Evolutionary conservation across 2,888 invertebrate genomes (phyloP).

Genomic region (Parnassius orleans): DNA sequence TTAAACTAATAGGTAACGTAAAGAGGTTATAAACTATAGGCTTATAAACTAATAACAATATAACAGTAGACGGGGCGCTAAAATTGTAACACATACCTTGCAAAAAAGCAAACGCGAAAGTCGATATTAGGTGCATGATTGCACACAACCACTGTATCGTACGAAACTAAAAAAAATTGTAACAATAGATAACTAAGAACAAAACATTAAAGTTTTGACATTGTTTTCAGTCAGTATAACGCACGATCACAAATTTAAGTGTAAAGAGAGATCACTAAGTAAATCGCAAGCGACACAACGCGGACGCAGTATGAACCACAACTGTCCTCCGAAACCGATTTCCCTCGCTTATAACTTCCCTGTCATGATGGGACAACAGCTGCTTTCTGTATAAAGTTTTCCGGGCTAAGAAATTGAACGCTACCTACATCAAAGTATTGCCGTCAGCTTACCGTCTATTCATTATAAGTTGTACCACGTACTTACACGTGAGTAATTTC

Average conservation of each 20-base stretch:
- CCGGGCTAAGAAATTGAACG: slow-evolving; percentile 37
- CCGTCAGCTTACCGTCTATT: background rate
- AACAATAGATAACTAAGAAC: background rate
- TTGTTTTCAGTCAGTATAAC: slow-evolving; percentile 7
- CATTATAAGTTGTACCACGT: background rate
- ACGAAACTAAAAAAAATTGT: background rate
- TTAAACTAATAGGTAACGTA: too few relatives aligned
- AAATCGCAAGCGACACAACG: slow-evolving; percentile 36
- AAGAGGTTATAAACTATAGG: too few relatives aligned
- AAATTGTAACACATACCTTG: slow-evolving; percentile 52
- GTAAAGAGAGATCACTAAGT: background rate
- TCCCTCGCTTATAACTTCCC: slow-evolving; percentile 64
- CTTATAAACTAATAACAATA: too few relatives aligned
- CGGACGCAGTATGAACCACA: slow-evolving; percentile 45
- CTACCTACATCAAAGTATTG: slow-evolving; percentile 33
- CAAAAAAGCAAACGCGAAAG: slow-evolving; percentile 50
- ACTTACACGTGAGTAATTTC: background rate
- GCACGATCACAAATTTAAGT: background rate
- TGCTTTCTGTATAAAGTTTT: slow-evolving; percentile 59
- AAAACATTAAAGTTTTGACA: slow-evolving; percentile 3
- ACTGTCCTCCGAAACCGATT: slow-evolving; percentile 54
- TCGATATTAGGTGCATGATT: slow-evolving; percentile 41
- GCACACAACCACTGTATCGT: slow-evolving; percentile 18
- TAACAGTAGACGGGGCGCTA: too few relatives aligned
- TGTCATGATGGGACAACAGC: slow-evolving; percentile 60